Conservation (phyloP, 1,140 invertebrate genomes). For the Doryteuthis pealeii region DNA sequence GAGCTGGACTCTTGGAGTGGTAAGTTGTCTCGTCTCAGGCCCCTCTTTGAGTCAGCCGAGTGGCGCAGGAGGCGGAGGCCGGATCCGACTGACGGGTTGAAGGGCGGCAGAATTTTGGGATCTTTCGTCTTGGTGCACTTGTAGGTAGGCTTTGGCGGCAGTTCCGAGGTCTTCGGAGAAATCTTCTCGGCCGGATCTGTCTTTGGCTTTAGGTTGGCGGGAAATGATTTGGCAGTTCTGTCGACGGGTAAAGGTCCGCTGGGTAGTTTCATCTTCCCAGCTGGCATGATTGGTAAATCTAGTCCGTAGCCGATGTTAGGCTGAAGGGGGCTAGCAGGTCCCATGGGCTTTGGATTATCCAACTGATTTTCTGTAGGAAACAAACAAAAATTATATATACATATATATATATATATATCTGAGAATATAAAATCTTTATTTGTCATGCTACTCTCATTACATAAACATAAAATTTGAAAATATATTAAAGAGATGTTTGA, state of each 20-base stretch:
- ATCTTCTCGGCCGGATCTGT: conserved; percentile 2
- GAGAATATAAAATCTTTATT: too few relatives aligned
- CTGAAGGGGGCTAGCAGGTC: conserved; percentile 6
- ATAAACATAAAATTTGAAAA: too few relatives aligned
- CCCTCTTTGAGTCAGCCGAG: conserved; percentile 24
- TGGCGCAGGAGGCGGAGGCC: conserved; percentile 20
- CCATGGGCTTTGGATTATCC: not conserved
- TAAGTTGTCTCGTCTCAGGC: conserved; percentile 19
- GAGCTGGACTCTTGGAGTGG: conserved; percentile 46
- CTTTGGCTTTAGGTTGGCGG: conserved; percentile 21
- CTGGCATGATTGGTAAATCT: not conserved
- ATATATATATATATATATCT: too few relatives aligned
- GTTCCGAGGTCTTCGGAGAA: conserved; percentile 10
- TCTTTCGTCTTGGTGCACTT: not conserved
- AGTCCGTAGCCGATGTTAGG: not conserved
- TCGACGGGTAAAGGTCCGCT: conserved; percentile 12
- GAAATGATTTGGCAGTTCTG: conserved; percentile 3
- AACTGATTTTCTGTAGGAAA: not conserved
- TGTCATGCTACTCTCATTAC: too few relatives aligned
- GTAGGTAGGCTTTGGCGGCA: conserved; percentile 31
- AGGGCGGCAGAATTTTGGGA: conserved; percentile 23
- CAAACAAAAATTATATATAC: too few relatives aligned
- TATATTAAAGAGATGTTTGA: too few relatives aligned
- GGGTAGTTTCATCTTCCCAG: not conserved
- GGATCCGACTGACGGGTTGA: conserved; percentile 21